Conservation (phyloP, 2,888 invertebrate genomes). For the Scaptomyza reducta region DNA sequence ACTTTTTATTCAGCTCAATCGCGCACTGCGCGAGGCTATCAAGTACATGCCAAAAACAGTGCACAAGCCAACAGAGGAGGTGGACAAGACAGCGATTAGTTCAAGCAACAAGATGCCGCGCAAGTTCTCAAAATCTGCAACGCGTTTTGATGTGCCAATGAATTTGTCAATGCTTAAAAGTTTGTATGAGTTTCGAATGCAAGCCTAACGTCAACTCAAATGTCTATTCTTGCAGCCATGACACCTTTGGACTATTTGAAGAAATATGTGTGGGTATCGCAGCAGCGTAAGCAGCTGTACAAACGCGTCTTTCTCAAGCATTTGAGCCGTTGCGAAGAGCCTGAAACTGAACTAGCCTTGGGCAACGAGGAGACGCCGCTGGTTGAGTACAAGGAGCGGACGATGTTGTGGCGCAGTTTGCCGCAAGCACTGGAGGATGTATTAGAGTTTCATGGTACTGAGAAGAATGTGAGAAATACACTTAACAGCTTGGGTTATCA, state of each 20-base stretch:
- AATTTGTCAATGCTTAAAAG: slow-evolving; percentile 86
- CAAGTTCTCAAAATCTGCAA: slow-evolving; percentile 90
- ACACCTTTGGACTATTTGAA: slow-evolving; percentile 89
- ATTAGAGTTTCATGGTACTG: slow-evolving; percentile 83
- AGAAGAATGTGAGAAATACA: slow-evolving; percentile 77
- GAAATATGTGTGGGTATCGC: slow-evolving; percentile 88
- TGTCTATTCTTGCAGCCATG: slow-evolving; percentile 85
- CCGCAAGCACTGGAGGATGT: slow-evolving; percentile 84
- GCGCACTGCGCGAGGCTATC: slow-evolving; percentile 82
- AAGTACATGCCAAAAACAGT: slow-evolving; percentile 76
- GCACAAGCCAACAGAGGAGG: slow-evolving; percentile 51
- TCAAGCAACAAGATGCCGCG: slow-evolving; percentile 86
- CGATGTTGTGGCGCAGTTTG: slow-evolving; percentile 73
- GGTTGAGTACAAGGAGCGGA: slow-evolving; percentile 75
- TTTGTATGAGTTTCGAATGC: slow-evolving; percentile 18
- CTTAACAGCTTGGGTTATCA: slow-evolving; percentile 70
- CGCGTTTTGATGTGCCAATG: slow-evolving; percentile 90
- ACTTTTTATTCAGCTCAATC: slow-evolving; percentile 71
- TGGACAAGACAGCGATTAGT: slow-evolving; percentile 63
- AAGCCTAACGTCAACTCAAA: not conserved
- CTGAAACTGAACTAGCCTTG: slow-evolving; percentile 50
- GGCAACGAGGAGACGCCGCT: slow-evolving; percentile 60
- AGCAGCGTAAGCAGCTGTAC: slow-evolving; percentile 85
- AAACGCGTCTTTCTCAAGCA: slow-evolving; percentile 85
- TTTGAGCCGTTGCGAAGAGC: slow-evolving; percentile 76